These are phyloP conservation scores for Platycheirus albimanus DNA, from an alignment of 2,888 invertebrate genomes.

Conservation along the genomic window DNA sequence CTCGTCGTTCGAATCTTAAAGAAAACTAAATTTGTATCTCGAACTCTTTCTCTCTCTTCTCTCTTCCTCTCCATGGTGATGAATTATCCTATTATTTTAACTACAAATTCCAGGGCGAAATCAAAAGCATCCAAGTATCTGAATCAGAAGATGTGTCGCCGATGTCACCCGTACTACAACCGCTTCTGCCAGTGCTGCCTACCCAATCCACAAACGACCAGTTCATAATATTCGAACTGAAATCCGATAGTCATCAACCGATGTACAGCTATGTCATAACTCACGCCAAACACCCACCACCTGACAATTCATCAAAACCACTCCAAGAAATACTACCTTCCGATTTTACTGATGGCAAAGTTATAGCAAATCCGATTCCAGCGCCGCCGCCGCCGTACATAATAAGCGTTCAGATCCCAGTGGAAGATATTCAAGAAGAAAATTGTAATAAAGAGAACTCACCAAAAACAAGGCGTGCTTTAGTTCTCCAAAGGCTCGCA, in stretches of 20 bases:
- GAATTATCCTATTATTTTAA: constrained; percentile 73
- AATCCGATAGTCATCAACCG: constrained; percentile 38
- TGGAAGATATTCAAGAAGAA: constrained; percentile 12
- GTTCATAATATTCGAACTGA: constrained; percentile 56
- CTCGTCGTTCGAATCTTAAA: not conserved
- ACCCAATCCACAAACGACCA: constrained; percentile 13
- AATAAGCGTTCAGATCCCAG: constrained; percentile 37
- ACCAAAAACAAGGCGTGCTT: constrained; percentile 12
- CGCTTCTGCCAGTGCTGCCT: not conserved
- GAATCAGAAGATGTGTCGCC: constrained; percentile 20
- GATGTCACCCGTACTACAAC: not conserved
- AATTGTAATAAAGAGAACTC: constrained; percentile 26
- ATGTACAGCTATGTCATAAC: constrained; percentile 45
- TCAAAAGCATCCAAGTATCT: constrained; percentile 19
- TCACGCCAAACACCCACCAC: constrained; percentile 29
- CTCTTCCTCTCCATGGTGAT: constrained; percentile 49
- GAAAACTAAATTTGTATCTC: not conserved
- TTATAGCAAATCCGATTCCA: not conserved
- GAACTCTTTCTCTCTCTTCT: constrained; percentile 16
- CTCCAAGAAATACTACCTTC: not conserved
- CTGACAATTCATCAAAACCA: not conserved
- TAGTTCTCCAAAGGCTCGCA: constrained; percentile 10
- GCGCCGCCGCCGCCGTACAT: no score
- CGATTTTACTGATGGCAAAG: not conserved
- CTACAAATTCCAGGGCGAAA: constrained; percentile 69